Conservation (phyloP, 2,113 vertebrate genomes). For the Uria aalge region DNA sequence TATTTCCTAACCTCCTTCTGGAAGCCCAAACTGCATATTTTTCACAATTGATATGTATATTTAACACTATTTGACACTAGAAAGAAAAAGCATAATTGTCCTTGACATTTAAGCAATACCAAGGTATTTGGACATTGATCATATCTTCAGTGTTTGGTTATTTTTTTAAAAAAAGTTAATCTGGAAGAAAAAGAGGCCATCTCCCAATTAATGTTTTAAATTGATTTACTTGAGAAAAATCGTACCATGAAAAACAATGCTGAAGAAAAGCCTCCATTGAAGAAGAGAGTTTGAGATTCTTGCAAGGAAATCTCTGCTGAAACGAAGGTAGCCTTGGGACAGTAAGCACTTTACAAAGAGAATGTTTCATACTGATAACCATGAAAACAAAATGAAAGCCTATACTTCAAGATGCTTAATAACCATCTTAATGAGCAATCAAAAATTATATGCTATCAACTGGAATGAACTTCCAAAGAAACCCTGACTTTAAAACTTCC, state of each 20-base stretch:
- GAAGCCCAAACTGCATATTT: background rate
- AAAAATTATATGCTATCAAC: slow-evolving; percentile 41
- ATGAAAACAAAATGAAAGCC: slow-evolving; percentile 53
- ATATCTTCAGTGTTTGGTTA: background rate
- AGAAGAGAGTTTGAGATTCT: slow-evolving; percentile 33
- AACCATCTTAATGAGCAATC: slow-evolving; percentile 62
- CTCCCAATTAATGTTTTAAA: slow-evolving; percentile 62
- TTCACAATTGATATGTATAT: background rate
- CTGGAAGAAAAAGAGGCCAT: slow-evolving; percentile 33
- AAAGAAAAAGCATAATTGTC: slow-evolving; percentile 33
- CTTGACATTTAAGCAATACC: slow-evolving; percentile 69
- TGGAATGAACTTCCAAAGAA: background rate
- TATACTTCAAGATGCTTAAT: slow-evolving; percentile 36
- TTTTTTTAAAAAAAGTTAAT: background rate
- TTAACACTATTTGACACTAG: slow-evolving; percentile 37
- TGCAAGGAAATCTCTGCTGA: slow-evolving; percentile 36
- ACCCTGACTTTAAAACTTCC: slow-evolving; percentile 21
- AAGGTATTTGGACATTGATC: slow-evolving; percentile 35
- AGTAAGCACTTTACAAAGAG: slow-evolving; percentile 35
- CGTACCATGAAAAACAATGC: slow-evolving; percentile 27
- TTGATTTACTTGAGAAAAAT: slow-evolving; percentile 65
- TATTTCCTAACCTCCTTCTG: background rate
- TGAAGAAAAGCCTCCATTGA: slow-evolving; percentile 47
- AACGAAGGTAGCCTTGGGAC: slow-evolving; percentile 57
- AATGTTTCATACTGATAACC: slow-evolving; percentile 60